These are phyloP conservation scores for Leontocebus nigricollis DNA, from an alignment of 2,797 vertebrate genomes.

Conservation along the genomic window DNA sequence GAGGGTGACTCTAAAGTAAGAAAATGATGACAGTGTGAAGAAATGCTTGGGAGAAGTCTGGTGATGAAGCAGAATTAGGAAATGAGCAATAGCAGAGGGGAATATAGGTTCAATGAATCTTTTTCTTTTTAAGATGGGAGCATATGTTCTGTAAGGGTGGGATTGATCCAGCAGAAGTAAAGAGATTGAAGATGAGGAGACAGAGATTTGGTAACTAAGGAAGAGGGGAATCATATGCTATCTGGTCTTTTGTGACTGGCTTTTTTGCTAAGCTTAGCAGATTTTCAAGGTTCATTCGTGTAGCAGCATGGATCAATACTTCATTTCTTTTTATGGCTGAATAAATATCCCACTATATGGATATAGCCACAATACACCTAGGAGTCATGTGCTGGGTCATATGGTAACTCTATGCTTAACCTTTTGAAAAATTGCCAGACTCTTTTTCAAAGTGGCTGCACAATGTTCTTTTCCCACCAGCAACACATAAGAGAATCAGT, in stretches of 20 bases:
- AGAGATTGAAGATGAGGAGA: not conserved
- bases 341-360: not conserved
- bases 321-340: not conserved
- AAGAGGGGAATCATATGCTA: not conserved
- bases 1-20: not conserved
- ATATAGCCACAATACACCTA: not conserved
- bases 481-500: not conserved
- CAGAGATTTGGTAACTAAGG: not conserved
- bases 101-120: not conserved
- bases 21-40: not conserved
- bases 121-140: not conserved
- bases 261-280: not conserved
- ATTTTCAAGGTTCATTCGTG: not conserved
- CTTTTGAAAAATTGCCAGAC: not conserved
- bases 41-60: not conserved
- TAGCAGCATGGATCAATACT: not conserved
- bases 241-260: not conserved
- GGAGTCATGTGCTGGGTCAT: not conserved
- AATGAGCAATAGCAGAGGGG: not conserved
- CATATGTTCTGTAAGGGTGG: not conserved
- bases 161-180: not conserved
- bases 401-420: not conserved
- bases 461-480: not conserved
- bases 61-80: not conserved
- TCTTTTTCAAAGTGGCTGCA: conserved; percentile 10